Evolutionary conservation across 2,113 vertebrate species (phyloP).

Genomic region (Prionailurus viverrinus): DNA sequence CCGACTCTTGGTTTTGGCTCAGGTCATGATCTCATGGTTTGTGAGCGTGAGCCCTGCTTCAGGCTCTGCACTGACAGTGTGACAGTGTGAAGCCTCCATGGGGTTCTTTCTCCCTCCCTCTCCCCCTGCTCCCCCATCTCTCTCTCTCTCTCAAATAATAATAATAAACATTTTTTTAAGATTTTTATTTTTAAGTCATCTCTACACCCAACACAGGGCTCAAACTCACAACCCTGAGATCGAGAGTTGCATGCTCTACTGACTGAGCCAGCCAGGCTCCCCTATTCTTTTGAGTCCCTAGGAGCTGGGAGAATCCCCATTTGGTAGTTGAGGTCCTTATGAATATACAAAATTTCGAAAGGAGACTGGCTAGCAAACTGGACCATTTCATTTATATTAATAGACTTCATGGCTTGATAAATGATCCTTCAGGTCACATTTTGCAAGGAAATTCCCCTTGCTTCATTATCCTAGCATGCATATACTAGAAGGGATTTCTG

Average conservation of each 20-base stretch:
- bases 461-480: background rate
- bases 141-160: too few relatives aligned
- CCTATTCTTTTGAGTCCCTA: background rate
- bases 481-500: background rate
- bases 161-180: too few relatives aligned
- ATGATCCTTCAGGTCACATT: conserved; percentile 9
- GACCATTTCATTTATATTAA: background rate
- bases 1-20: too few relatives aligned
- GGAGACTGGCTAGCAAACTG: background rate
- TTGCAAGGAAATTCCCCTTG: background rate
- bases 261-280: background rate
- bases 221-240: background rate
- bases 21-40: too few relatives aligned
- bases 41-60: too few relatives aligned
- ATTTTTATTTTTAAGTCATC: background rate
- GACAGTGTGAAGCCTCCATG: too few relatives aligned
- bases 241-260: background rate
- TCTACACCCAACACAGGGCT: background rate
- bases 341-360: background rate
- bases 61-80: too few relatives aligned
- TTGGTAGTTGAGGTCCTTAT: background rate
- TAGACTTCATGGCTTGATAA: background rate
- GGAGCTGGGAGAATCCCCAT: background rate
- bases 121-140: too few relatives aligned
- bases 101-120: too few relatives aligned